Base-by-base conservation (phyloP, 2,797 vertebrate genomes). In the Sebastes taczanowskii region DNA sequence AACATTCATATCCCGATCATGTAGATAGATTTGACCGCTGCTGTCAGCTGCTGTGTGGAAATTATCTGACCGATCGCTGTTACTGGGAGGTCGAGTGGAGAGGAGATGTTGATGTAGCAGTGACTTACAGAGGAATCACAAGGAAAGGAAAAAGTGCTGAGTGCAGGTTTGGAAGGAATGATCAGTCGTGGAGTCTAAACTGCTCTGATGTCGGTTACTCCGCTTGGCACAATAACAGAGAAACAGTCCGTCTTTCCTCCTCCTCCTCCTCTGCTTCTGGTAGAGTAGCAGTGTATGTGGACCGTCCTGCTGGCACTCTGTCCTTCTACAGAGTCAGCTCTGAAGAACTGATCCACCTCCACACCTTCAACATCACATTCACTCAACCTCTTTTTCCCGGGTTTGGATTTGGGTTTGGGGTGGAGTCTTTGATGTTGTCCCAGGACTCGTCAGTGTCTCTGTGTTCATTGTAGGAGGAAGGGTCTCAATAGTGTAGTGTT, bases 71-170 rank as follows among this genome's bases (percentile, higher is more conserved):
- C 29, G 61, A 62, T 29, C 11, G 55, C 22, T 62, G 67, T 55
- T 83, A 83, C 81, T 83, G 81, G 77, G 81, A 83, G 71, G 71
- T 83, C 2, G 23, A 83, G 23, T 61, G 18, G 63, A 6, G 20
- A 52, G 77, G 70, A 49, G 6, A 30, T 3, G 63, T 61, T 30
- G 2, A 29, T 30, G 23, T 80, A 23, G 63, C 77, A 42, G 62
- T 73, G 42, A 55, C 25, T 2, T 68, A 46, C 78, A 74, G 18
- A 25, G 23, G 46, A 62, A 74, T 80, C 25, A 11, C 32, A 2
- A 73, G 56, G 10, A 69, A 4, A 58, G 65, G 65, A 30, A 46
- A 20, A 2, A 4, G 9, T 3, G 4, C 4, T 4, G 71, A 69
- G 11, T 69, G 65, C 27, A 23, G n/a, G 58, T 11, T 80, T 38